Percentiles rank a stretch among this genome's conserved stretches.
These are phyloP conservation scores for Cololabis saira DNA, from an alignment of 2,113 vertebrate species.

Conservation along the genomic window DNA sequence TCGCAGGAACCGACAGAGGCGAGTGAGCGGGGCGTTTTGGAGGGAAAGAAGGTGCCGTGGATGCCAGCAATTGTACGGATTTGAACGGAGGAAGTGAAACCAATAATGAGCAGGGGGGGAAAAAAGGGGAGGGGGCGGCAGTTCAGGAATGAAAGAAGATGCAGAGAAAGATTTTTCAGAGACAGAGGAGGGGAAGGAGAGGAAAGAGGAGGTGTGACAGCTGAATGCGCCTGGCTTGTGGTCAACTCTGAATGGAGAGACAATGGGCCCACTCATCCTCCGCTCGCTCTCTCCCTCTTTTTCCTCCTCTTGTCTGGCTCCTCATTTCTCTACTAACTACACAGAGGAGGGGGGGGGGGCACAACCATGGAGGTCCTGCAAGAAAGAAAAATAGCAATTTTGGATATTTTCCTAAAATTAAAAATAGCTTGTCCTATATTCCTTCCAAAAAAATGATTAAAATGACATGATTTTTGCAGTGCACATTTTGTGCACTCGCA, in stretches of 20 bases:
- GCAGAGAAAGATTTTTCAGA: conserved; percentile 21
- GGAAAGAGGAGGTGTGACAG: conserved; percentile 71
- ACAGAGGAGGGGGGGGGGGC: not conserved
- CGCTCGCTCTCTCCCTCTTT: conserved; percentile 14
- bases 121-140: not conserved
- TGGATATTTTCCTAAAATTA: too few species aligned
- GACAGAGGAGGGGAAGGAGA: conserved; percentile 4
- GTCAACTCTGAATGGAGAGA: conserved; percentile 76
- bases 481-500: conserved; percentile 17
- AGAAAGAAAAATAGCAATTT: not conserved
- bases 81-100: conserved; percentile 50
- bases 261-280: conserved; percentile 85
- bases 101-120: conserved; percentile 8
- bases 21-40: conserved; percentile 11
- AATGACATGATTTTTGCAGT: not conserved
- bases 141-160: conserved; percentile 37
- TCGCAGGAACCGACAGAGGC: conserved; percentile 27
- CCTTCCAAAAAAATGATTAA: too few species aligned
- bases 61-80: conserved; percentile 35
- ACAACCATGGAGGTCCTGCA: too few species aligned
- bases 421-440: too few species aligned
- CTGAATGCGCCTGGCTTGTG: conserved; percentile 76
- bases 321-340: conserved; percentile 30
- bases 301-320: conserved; percentile 26
- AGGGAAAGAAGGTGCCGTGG: conserved; percentile 38